Base-by-base conservation (phyloP, 2,888 invertebrate genomes). In the Mycalesis mineus region DNA sequence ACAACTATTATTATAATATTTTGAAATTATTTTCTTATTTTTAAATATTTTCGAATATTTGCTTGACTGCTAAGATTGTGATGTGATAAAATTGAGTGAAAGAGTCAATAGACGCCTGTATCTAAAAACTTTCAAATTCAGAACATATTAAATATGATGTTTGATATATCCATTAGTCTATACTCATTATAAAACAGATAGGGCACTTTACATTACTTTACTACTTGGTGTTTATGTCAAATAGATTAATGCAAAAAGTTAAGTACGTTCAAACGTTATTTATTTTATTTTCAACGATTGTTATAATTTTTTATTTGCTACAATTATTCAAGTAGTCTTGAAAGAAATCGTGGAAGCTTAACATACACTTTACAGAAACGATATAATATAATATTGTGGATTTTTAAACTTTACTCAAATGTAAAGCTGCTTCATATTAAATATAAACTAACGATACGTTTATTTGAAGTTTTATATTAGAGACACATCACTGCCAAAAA, bases 401-500 rank as follows among this genome's bases (percentile, higher is more conserved):
- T 7, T 36, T 0, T 33, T 22, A 37, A 7, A 6, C 22, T 37
- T 49, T 7, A 17, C 37, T 14, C 11, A 1, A 15, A 6, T 47
- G 11, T 47, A 33, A 7, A 33, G 47, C 47, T 15, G 31, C 11
- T 47, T 11, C 15, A 47, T 47, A 2, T 15, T 33, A 14, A 5
- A 2, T 4, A 13, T 7, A 15, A 6, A 33, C 14, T 9, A 14
- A 11, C 7, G 9, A 47, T 53, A 22, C 22, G 40, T 54, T 39
- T 42, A 33, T 61, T 61, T 55, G 15, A 48, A 33, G 31, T 45
- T 57, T 51, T 48, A 57, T 47, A 55, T 57, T 61, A 61, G 58
- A 61, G 60, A 62, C 63, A 65, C 57, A 54, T 61, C 68, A 69
- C 68, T 69, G 68, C 68, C 68, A 69, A 60, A 58, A 55, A 58